Evolutionary conservation across 2,797 vertebrate species (phyloP).

Genomic region (Argya squamiceps): DNA sequence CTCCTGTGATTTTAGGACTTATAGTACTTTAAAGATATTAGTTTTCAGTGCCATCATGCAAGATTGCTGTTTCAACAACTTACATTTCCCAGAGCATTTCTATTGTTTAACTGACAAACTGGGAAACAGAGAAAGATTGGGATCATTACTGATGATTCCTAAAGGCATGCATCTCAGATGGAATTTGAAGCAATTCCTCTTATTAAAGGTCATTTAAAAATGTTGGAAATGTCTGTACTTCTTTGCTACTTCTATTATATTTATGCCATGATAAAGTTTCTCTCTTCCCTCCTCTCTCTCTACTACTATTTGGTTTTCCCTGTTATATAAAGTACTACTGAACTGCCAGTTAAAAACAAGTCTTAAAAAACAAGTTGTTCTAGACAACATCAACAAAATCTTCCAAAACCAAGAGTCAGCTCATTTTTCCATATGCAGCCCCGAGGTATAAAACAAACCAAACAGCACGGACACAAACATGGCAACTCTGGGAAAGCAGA

Average conservation of each 20-base stretch:
- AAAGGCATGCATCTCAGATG: slow-evolving; percentile 7
- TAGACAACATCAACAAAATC: neutral
- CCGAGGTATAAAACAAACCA: neutral
- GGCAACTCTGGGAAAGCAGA: neutral
- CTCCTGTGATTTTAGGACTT: slow-evolving; percentile 32
- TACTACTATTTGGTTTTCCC: neutral
- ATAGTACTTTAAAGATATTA: slow-evolving; percentile 20
- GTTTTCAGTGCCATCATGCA: neutral
- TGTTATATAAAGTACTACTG: neutral
- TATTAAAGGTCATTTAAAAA: slow-evolving; percentile 30
- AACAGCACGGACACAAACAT: neutral
- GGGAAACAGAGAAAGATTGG: slow-evolving; percentile 1
- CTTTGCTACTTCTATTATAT: neutral
- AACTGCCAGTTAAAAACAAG: neutral
- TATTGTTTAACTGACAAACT: slow-evolving; percentile 30
- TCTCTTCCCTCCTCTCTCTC: neutral
- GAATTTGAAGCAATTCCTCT: neutral
- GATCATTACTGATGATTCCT: slow-evolving; percentile 2
- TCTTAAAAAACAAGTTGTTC: neutral
- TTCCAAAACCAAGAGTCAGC: neutral
- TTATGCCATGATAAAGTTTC: neutral
- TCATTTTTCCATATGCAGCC: neutral
- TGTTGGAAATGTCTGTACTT: slow-evolving; percentile 41
- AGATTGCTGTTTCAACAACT: slow-evolving; percentile 25
- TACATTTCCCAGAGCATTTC: slow-evolving; percentile 15